A percentile compares a stretch with the other conserved stretches of the same genome.
phyloP scores from a whole-genome alignment of 2,113 vertebrate genomes.

The Lycaon pictus region DNA sequence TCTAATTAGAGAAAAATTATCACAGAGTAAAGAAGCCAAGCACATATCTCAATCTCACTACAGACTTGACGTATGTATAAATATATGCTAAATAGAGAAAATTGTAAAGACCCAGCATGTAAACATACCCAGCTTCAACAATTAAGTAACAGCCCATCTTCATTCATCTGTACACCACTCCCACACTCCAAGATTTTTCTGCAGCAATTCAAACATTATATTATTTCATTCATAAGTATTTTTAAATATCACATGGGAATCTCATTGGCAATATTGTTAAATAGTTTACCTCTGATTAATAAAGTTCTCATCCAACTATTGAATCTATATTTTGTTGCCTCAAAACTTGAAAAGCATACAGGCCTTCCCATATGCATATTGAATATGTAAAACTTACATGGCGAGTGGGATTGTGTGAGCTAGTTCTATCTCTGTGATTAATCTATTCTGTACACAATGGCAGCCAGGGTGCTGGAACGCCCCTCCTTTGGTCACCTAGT shows the following conservation, averaged over 20 bases:
- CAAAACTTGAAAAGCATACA: neutral
- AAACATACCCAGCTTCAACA: neutral
- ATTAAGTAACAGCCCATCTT: neutral
- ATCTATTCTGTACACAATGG: neutral
- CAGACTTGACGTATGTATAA: neutral
- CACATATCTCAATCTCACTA: neutral
- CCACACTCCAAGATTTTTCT: neutral
- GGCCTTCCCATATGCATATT: neutral
- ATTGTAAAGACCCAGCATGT: neutral
- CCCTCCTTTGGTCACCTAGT: slow-evolving; percentile 86
- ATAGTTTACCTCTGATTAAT: slow-evolving; percentile 11
- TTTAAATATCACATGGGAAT: neutral
- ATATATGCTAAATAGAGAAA: neutral
- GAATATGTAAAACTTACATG: neutral
- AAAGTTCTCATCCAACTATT: neutral
- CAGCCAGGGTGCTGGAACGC: slow-evolving; percentile 1
- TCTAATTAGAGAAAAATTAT: slow-evolving; percentile 55
- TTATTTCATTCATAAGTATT: slow-evolving; percentile 27
- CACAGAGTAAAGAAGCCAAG: neutral
- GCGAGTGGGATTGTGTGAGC: neutral
- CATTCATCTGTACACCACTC: neutral
- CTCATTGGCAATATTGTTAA: neutral
- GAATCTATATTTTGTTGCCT: slow-evolving; percentile 32
- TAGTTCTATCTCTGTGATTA: neutral
- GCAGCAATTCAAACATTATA: neutral